These are phyloP conservation scores for Dorcus parallelipipedus DNA, from an alignment of 2,888 invertebrate species.

Conservation along the genomic window DNA sequence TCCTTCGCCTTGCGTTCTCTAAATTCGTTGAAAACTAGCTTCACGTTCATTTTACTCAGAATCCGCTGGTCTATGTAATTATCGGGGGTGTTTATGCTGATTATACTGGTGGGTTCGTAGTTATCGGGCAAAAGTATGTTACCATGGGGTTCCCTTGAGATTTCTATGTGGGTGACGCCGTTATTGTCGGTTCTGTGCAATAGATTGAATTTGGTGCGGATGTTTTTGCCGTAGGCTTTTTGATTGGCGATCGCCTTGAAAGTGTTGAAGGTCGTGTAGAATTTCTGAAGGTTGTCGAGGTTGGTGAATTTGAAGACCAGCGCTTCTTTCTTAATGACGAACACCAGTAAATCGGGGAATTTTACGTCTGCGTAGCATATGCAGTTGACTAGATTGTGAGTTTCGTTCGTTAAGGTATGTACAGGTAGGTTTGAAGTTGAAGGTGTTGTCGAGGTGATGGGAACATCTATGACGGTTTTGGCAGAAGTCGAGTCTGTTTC, in stretches of 20 bases:
- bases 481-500: conserved; percentile 37
- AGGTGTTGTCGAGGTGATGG: conserved; percentile 4
- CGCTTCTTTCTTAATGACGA: conserved; percentile 44
- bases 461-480: not conserved
- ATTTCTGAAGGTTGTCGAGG: conserved; percentile 36
- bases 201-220: conserved; percentile 43
- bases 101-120: conserved; percentile 39
- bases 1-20: conserved; percentile 9
- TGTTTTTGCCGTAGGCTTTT: conserved; percentile 35
- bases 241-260: conserved; percentile 47
- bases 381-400: conserved; percentile 46
- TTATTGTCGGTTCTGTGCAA: conserved; percentile 51
- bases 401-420: conserved; percentile 29
- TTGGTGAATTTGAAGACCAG: conserved; percentile 46
- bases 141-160: conserved; percentile 36
- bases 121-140: not conserved
- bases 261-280: conserved; percentile 45
- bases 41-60: not conserved
- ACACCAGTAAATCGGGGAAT: conserved; percentile 44
- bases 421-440: not conserved
- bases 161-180: conserved; percentile 53
- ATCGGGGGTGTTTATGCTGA: conserved; percentile 47
- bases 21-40: conserved; percentile 11
- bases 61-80: conserved; percentile 7
- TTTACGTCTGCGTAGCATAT: conserved; percentile 48